Base-by-base conservation (phyloP, 2,888 invertebrate species). In the Hartigia nigra region DNA sequence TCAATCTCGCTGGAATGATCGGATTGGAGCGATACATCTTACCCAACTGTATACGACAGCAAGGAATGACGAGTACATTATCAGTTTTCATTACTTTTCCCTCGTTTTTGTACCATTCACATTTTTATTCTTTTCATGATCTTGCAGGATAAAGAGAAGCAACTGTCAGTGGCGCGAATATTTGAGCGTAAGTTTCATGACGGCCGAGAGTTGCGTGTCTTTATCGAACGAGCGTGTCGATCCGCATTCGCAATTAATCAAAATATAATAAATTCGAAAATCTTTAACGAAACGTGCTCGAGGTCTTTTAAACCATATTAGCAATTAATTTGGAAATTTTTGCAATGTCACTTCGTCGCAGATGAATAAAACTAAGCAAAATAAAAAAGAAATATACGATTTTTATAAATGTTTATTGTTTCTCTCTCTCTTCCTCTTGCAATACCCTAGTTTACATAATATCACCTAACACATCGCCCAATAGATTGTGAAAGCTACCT, bases 401-500 rank as follows among this genome's bases (percentile, higher is more conserved):
- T 81, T 79, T 76, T 79, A 79, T 79, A 78, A 31, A 70, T 75
- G 32, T 82, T 80, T 76, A 81, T 80, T 79, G 36, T 75, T 74
- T 32, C 55, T 77, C 31, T 14, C 12, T 5, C 23, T 31, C 36
- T 55, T 1, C 23, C 35, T 76, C 39, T 70, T 69, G 39, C 76
- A 69, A 31, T 55, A 78, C 37, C 32, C 77, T 72, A 77, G 34
- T 31, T 77, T 77, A 77, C 77, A 77, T 34, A 78, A 76, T 78
- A 75, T 78, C 78, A 78, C 70, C 74, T 72, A 31, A 72, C 75
- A 76, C 75, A 78, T 70, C 76, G 34, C 36, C 23, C 75, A 75
- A 23, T 75, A 23, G n/a, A 75, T 23, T 37, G 32, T 31, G 23
- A 32, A 0, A 23, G 31, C 32, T 34, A 5, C 23, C 12, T 75